Percentiles rank a stretch among this genome's conserved stretches.
Conservation (phyloP, 23 tunicate genomes). For the Styela plicata region DNA sequence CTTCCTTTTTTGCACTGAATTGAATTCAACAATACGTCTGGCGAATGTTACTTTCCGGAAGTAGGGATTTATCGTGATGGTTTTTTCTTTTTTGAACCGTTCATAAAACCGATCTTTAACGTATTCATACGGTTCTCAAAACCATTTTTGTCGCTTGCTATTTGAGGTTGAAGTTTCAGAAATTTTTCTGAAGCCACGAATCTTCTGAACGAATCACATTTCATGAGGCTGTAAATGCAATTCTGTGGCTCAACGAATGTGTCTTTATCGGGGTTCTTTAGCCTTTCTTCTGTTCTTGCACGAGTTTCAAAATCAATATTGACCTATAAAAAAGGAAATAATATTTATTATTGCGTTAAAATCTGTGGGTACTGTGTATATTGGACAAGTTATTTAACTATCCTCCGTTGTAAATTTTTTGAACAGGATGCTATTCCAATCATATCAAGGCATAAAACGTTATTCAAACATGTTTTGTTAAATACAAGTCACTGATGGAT, state of each 20-base stretch:
- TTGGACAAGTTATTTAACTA: too few species aligned
- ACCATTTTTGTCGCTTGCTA: neutral
- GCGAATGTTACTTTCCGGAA: neutral
- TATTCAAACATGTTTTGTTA: too few species aligned
- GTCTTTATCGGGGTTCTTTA: constrained; percentile 4
- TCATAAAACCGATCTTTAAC: neutral
- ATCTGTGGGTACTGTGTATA: too few species aligned
- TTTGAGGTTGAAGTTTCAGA: neutral
- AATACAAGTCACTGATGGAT: too few species aligned
- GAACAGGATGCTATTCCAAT: too few species aligned
- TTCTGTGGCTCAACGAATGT: constrained; percentile 41
- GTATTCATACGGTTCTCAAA: neutral
- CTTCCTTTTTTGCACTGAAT: too few species aligned
- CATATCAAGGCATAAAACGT: too few species aligned
- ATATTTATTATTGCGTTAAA: too few species aligned
- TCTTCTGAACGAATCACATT: constrained; percentile 54
- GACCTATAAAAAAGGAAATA: constrained; percentile 29
- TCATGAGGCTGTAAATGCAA: constrained; percentile 38
- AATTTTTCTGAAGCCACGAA: constrained; percentile 31
- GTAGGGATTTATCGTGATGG: neutral
- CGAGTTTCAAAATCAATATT: constrained; percentile 57
- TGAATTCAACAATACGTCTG: too few species aligned
- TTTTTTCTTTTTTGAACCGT: constrained; percentile 5
- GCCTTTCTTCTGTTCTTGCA: constrained; percentile 21
- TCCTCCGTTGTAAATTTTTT: too few species aligned